Evolutionary conservation across 2,113 vertebrate genomes (phyloP), one percentile per base, ranked within the genome.

Genomic region (Corythoichthys intestinalis): DNA sequence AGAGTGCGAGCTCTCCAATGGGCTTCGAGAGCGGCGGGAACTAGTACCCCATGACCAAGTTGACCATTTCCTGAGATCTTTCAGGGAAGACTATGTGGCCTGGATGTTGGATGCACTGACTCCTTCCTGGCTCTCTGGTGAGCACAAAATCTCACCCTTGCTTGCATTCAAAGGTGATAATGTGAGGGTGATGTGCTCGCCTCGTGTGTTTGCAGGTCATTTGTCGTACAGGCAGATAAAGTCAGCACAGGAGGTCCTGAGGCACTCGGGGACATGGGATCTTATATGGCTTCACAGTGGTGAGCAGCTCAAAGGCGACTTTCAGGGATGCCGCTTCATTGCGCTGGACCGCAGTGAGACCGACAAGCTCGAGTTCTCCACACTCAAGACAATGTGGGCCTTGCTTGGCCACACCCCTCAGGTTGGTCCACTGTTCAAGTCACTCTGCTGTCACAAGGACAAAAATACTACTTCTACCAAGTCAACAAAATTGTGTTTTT

Each of bases 81-180:
- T 93, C 71, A 86, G 73, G 47, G 88, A 88, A 54, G 74, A 87
- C 37, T 91, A 89, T 56, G 3, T 84, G 67, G 68, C 83, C 76
- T 91, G 92, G 91, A 78, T 92, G 4, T 79, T 84, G 12, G 89
- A 91, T 11, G 80, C 89, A 0, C 17, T 93, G 54, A 90, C 86
- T 0, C 92, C 92, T 1, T 88, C 90, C 41, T 92, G 89, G 91
- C 71, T 93, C 38, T 90, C 90, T 44, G 92, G 92, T 93, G 68
- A 84, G 72, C 65, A 14, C 20, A 62, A 10, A 17, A 62, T n/a
- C 59, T 35, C 41, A 44, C 41, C 41, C 9, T 44, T 8, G 6
- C 41, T 44, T 15, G 63, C 20, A 46, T 61, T 4, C 1, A 39
- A 37, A 4, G 44, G 7, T 4, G 28, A 37, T 3, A 20, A 2